phyloP scores from a whole-genome alignment of 2,113 vertebrate genomes.

The Hiodon alosoides region DNA sequence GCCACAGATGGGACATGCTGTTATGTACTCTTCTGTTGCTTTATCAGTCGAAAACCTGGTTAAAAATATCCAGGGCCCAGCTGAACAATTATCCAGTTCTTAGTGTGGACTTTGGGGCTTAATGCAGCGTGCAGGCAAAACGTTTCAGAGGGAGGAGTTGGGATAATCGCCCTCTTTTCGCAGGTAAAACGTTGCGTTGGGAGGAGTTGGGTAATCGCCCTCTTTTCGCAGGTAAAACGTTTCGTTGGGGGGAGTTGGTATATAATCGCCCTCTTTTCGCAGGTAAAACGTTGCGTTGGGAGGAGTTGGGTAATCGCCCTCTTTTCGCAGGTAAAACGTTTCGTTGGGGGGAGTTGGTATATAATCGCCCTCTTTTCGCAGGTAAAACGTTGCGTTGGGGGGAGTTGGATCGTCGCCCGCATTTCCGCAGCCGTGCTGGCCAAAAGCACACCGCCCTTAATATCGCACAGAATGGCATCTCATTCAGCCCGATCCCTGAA shows the following conservation, averaged over 20 bases:
- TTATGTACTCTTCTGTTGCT: conserved; percentile 1
- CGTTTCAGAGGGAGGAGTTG: conserved; percentile 23
- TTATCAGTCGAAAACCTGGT: conserved; percentile 37
- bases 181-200: too few species aligned
- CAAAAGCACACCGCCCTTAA: conserved; percentile 41
- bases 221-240: too few species aligned
- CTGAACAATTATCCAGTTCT: conserved; percentile 33
- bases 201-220: too few species aligned
- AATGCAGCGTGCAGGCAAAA: conserved; percentile 34
- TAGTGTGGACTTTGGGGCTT: conserved; percentile 40
- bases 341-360: too few species aligned
- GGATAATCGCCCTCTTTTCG: conserved; percentile 16
- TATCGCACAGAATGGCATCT: conserved; percentile 34
- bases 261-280: too few species aligned
- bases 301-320: too few species aligned
- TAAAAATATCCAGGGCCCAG: conserved; percentile 22
- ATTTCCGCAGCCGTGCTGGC: conserved; percentile 25
- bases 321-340: too few species aligned
- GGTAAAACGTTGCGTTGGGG: too few species aligned
- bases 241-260: too few species aligned
- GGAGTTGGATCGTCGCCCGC: conserved; percentile 25
- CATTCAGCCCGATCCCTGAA: conserved; percentile 37
- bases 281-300: too few species aligned
- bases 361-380: too few species aligned
- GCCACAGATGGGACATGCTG: neutral